phyloP scores from a whole-genome alignment of 2,113 vertebrate species.

The Chloropsis hardwickii region DNA sequence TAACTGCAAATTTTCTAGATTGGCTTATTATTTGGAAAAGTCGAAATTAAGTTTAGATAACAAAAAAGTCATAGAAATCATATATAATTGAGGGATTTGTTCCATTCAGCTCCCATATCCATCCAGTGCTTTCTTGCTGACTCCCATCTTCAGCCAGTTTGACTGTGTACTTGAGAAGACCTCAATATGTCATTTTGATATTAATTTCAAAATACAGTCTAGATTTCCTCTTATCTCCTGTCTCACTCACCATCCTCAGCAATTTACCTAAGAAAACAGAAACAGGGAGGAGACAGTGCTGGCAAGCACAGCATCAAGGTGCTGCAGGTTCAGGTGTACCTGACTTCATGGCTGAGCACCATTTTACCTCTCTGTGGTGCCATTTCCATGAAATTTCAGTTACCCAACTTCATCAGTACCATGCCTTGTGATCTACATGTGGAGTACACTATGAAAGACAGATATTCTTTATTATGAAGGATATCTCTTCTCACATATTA shows the following conservation, averaged over 20 bases:
- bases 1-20: not conserved
- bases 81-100: not conserved
- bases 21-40: not conserved
- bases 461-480: not conserved
- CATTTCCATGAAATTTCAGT: not conserved
- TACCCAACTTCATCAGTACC: not conserved
- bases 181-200: not conserved
- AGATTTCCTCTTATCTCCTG: not conserved
- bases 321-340: not conserved
- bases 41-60: not conserved
- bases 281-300: not conserved
- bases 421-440: not conserved
- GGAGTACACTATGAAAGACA: not conserved
- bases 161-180: not conserved
- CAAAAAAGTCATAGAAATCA: not conserved
- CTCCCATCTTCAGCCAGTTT: not conserved
- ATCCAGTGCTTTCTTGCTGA: not conserved
- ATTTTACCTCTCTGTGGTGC: not conserved
- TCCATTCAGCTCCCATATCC: not conserved
- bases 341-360: not conserved
- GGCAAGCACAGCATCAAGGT: not conserved
- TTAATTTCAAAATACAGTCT: not conserved
- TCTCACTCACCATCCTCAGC: not conserved
- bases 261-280: not conserved
- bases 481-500: not conserved